A percentile compares a stretch with the other conserved stretches of the same genome.
These are phyloP conservation scores for Stichopus horrens DNA, from an alignment of 53 echinoderm and acorn worm species.

Conservation along the genomic window DNA sequence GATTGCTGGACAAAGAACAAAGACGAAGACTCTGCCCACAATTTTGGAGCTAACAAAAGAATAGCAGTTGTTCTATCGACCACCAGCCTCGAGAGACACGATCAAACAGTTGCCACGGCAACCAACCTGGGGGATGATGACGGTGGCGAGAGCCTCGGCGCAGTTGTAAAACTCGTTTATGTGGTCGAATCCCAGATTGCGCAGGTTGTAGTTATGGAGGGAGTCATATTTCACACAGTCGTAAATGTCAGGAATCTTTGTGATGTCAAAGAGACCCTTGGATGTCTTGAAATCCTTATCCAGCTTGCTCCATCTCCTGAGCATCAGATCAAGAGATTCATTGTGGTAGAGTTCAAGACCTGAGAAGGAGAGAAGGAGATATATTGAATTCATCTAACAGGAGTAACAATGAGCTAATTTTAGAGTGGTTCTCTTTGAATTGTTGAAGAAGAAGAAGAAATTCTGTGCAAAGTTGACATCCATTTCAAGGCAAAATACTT, in stretches of 20 bases:
- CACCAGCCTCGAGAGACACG: too few species aligned
- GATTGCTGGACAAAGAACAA: too few species aligned
- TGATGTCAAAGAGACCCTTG: constrained; percentile 89
- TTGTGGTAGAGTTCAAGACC: constrained; percentile 81
- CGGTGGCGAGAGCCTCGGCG: constrained; percentile 89
- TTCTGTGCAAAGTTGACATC: not conserved
- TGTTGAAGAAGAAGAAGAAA: not conserved
- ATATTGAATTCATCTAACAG: not conserved
- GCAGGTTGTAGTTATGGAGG: constrained; percentile 74
- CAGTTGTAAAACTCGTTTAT: constrained; percentile 77
- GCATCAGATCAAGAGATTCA: constrained; percentile 91
- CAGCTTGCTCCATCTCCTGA: constrained; percentile 88
- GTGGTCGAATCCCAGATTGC: constrained; percentile 67
- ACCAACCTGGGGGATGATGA: constrained; percentile 90
- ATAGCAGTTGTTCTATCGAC: too few species aligned
- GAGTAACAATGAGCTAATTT: not conserved
- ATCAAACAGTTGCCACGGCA: not conserved
- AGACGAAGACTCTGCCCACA: too few species aligned
- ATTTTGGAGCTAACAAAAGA: too few species aligned
- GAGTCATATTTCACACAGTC: constrained; percentile 98
- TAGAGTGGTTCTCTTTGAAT: too few species aligned
- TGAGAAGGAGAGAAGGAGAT: not conserved
- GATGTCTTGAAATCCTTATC: constrained; percentile 96
- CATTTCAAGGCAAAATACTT: not conserved
- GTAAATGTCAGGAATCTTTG: constrained; percentile 98